These are phyloP conservation scores for Caenorhabditis latens DNA, from an alignment of 1,140 invertebrate genomes.

Conservation along the genomic window DNA sequence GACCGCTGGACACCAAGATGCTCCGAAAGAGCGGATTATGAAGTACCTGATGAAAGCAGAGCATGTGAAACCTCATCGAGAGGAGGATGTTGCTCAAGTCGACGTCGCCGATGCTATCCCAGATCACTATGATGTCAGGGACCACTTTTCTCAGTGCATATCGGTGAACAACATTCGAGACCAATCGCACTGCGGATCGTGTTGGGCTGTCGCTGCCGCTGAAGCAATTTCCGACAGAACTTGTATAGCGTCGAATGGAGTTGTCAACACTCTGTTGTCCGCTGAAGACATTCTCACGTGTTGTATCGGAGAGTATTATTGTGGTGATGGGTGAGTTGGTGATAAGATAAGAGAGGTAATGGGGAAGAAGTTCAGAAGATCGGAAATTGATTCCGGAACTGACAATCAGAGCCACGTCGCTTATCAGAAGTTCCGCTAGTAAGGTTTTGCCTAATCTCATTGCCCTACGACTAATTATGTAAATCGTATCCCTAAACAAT, in stretches of 20 bases:
- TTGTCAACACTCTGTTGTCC: background rate
- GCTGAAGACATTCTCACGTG: conserved; percentile 56
- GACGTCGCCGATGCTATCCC: background rate
- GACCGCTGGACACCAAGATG: conserved; percentile 66
- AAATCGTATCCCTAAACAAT: too few relatives aligned
- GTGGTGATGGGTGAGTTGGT: conserved; percentile 45
- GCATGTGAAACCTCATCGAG: background rate
- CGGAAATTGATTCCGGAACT: too few relatives aligned
- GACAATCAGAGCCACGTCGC: too few relatives aligned
- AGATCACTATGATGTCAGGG: conserved; percentile 34
- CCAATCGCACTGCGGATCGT: conserved; percentile 54
- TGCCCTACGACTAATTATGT: too few relatives aligned
- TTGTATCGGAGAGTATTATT: conserved; percentile 6
- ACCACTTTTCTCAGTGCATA: conserved; percentile 1
- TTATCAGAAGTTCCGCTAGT: too few relatives aligned
- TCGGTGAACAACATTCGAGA: conserved; percentile 34
- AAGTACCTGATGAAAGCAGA: background rate
- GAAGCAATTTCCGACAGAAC: conserved; percentile 54
- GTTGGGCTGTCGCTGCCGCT: conserved; percentile 48
- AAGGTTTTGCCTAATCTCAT: too few relatives aligned
- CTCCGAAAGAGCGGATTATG: background rate
- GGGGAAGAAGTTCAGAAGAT: too few relatives aligned
- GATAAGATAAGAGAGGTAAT: background rate
- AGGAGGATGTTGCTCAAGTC: background rate
- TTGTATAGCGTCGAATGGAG: conserved; percentile 51